Conservation (phyloP, 2,113 vertebrate species). For the Perca flavescens region DNA sequence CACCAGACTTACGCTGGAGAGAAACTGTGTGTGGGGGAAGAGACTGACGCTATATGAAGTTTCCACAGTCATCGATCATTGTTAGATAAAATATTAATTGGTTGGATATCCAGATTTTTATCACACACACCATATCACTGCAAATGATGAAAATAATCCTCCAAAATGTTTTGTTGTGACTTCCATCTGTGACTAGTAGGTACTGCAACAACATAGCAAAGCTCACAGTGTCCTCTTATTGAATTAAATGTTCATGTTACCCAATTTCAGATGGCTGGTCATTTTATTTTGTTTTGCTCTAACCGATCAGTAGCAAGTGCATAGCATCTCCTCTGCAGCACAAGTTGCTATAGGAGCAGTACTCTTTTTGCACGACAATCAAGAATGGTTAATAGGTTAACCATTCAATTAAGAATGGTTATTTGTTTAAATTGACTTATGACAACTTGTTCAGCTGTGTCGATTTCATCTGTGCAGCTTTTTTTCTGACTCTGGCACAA, state of each 20-base stretch:
- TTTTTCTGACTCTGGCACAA: no score
- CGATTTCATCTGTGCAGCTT: neutral
- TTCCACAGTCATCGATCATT: neutral
- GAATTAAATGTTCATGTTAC: neutral
- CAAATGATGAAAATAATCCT: neutral
- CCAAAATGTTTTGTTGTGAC: neutral
- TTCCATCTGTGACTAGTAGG: neutral
- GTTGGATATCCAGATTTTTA: neutral
- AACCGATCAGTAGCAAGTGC: neutral
- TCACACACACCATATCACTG: neutral
- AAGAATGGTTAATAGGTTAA: neutral
- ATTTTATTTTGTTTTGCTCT: neutral
- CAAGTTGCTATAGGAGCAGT: neutral
- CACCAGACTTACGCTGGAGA: conserved; percentile 3
- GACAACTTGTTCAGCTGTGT: neutral
- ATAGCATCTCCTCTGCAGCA: neutral
- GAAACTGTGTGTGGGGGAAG: conserved; percentile 3
- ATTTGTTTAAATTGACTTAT: neutral
- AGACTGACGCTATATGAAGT: neutral
- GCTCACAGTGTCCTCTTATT: neutral
- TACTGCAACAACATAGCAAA: neutral
- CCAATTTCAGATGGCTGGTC: neutral
- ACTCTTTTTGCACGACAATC: neutral
- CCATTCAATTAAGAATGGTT: neutral
- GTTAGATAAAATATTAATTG: neutral